Conservation (phyloP, 2,888 invertebrate genomes). For the Drosophila borealis region DNA sequence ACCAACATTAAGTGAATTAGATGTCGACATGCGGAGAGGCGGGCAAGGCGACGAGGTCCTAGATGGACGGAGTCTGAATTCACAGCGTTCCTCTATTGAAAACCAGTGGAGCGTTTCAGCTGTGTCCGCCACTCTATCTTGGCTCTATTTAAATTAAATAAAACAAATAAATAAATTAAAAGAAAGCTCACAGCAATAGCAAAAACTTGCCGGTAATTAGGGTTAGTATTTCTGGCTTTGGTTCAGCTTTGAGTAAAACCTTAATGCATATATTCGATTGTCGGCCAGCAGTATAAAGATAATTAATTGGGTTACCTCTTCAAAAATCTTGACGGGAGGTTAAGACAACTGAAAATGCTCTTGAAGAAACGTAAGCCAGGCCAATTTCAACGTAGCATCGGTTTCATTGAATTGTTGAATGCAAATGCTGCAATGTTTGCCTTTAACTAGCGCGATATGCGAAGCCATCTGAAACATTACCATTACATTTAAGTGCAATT, state of each 20-base stretch:
- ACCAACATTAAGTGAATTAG: conserved; percentile 27
- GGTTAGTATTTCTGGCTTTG: conserved; percentile 19
- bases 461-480: conserved; percentile 57
- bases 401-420: conserved; percentile 13
- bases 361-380: background rate
- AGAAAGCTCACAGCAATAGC: conserved; percentile 26
- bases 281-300: background rate
- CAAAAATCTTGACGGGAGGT: too few relatives aligned
- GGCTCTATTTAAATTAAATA: background rate
- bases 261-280: conserved; percentile 23
- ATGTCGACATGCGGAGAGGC: conserved; percentile 27
- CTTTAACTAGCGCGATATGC: conserved; percentile 43
- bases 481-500: conserved; percentile 74
- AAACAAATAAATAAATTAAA: conserved; percentile 22
- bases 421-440: conserved; percentile 42
- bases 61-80: conserved; percentile 6
- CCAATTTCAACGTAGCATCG: background rate
- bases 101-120: conserved; percentile 36
- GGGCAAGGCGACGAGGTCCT: background rate
- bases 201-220: conserved; percentile 53
- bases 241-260: conserved; percentile 7
- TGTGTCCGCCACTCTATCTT: conserved; percentile 16
- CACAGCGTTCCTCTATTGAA: conserved; percentile 34
- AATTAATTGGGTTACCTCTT: too few relatives aligned
- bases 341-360: too few relatives aligned